phyloP scores from a whole-genome alignment of 1,140 invertebrate species.

The Copidosoma floridanum region DNA sequence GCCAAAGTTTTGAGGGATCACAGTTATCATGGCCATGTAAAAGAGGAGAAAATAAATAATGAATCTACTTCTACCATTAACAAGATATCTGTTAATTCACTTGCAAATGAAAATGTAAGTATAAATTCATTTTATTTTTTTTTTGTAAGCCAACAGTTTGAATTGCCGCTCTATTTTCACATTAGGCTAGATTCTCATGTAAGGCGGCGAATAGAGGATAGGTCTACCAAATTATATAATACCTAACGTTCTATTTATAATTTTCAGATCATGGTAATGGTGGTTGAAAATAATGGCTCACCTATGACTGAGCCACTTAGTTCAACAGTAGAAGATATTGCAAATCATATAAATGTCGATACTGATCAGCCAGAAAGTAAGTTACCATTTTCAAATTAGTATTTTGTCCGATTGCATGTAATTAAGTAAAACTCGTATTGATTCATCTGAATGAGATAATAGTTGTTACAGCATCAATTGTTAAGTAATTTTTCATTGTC shows the following conservation, averaged over 20 bases:
- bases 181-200: constrained; percentile 20
- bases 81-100: constrained; percentile 37
- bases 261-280: constrained; percentile 55
- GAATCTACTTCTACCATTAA: constrained; percentile 29
- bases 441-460: no score
- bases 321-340: constrained; percentile 36
- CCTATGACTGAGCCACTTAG: constrained; percentile 49
- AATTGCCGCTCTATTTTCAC: no score
- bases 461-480: no score
- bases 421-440: no score
- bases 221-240: constrained; percentile 34
- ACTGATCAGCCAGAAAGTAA: constrained; percentile 24
- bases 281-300: constrained; percentile 49
- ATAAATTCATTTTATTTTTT: background rate
- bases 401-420: background rate
- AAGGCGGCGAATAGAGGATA: background rate
- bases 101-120: constrained; percentile 46
- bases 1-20: constrained; percentile 47
- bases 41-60: constrained; percentile 31
- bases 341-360: constrained; percentile 27
- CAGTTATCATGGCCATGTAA: constrained; percentile 50
- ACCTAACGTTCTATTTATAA: constrained; percentile 34
- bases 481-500: no score
- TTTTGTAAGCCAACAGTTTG: no score
- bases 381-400: constrained; percentile 4